These are phyloP conservation scores for Erpornis zantholeuca DNA, from an alignment of 2,113 vertebrate species.

Conservation along the genomic window DNA sequence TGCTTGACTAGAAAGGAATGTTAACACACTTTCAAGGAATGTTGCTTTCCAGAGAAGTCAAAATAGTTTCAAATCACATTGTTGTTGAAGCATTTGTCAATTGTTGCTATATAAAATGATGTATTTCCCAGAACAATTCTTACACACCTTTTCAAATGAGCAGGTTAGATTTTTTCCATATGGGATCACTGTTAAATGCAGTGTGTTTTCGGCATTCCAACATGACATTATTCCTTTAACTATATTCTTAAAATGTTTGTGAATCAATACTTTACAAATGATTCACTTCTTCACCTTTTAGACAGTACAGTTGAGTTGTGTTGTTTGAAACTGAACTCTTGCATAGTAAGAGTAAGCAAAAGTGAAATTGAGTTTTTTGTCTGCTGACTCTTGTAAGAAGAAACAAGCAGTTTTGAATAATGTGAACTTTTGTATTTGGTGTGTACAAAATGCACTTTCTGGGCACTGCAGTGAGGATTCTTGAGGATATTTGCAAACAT, in stretches of 20 bases:
- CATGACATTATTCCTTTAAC: neutral
- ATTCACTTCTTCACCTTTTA: neutral
- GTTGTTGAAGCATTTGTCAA: neutral
- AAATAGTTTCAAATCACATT: neutral
- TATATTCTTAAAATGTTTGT: neutral
- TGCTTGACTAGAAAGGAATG: conserved; percentile 1
- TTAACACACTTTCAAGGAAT: conserved; percentile 28
- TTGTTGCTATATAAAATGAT: neutral
- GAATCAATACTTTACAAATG: neutral
- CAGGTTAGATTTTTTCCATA: neutral
- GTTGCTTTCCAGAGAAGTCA: conserved; percentile 16
- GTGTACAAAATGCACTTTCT: neutral
- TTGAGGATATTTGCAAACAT: neutral
- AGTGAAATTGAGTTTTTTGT: neutral
- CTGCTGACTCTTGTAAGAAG: neutral
- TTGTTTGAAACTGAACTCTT: neutral
- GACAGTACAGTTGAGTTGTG: neutral
- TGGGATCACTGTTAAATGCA: neutral
- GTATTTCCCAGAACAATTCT: neutral
- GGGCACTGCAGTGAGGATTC: neutral
- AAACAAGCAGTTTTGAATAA: neutral
- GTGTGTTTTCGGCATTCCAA: neutral
- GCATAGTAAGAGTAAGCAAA: neutral
- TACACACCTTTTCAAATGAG: neutral
- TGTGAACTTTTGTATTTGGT: neutral